Conservation (phyloP, 2,113 vertebrate genomes). For the Ciconia maguari region DNA sequence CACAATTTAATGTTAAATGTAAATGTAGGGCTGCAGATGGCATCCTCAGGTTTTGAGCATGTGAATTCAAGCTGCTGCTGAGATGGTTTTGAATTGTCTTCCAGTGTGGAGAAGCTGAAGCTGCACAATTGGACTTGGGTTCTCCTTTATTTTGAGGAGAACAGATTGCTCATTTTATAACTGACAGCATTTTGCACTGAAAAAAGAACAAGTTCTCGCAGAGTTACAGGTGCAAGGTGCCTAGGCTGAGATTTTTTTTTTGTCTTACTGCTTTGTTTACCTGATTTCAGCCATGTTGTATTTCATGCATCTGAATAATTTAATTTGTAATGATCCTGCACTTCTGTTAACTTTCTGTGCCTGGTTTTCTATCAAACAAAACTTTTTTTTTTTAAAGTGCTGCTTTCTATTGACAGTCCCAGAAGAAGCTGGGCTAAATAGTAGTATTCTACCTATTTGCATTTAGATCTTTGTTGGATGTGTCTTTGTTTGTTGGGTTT, state of each 20-base stretch:
- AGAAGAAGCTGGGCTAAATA: neutral
- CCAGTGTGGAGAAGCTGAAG: neutral
- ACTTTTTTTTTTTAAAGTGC: neutral
- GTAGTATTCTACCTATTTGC: neutral
- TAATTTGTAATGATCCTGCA: neutral
- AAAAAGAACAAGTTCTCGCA: neutral
- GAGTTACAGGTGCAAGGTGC: neutral
- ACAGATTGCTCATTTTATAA: neutral
- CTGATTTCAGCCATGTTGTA: neutral
- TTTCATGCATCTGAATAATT: neutral
- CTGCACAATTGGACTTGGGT: neutral
- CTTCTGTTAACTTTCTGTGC: neutral
- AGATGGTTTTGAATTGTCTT: neutral
- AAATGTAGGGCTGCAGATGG: conserved; percentile 30
- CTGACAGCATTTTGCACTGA: neutral
- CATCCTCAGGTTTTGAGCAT: neutral
- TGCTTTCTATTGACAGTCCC: neutral
- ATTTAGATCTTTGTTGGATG: neutral
- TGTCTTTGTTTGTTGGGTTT: neutral
- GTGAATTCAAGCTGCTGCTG: neutral
- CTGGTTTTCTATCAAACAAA: neutral
- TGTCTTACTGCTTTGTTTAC: neutral
- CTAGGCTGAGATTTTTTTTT: neutral
- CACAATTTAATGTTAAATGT: neutral
- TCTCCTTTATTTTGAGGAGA: neutral